Evolutionary conservation across 2,888 invertebrate species (phyloP).

Genomic region (Dioctria rufipes): DNA sequence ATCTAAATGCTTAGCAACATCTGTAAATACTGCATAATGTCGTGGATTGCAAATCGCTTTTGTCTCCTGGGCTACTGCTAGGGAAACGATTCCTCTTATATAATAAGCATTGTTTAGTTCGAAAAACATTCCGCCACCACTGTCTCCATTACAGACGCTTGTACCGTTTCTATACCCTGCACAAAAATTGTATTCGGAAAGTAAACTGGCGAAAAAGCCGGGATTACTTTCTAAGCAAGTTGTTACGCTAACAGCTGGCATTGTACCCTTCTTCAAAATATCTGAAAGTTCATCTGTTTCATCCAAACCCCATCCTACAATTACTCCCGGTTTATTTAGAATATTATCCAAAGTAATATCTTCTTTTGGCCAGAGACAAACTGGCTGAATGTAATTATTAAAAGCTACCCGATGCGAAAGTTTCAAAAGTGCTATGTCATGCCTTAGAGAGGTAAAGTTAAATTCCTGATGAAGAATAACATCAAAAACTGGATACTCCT

Average conservation of each 20-base stretch:
- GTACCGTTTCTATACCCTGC: constrained; percentile 63
- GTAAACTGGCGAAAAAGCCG: constrained; percentile 55
- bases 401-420: constrained; percentile 65
- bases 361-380: constrained; percentile 67
- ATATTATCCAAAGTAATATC: constrained; percentile 55
- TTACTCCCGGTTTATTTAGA: constrained; percentile 59
- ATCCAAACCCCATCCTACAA: constrained; percentile 70
- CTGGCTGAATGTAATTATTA: constrained; percentile 69
- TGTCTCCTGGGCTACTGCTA: constrained; percentile 60
- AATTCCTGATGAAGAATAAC: constrained; percentile 52
- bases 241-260: constrained; percentile 66
- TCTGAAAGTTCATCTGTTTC: constrained; percentile 64
- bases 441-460: constrained; percentile 49
- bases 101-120: constrained; percentile 50
- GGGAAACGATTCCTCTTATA: constrained; percentile 60
- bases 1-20: constrained; percentile 66
- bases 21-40: constrained; percentile 72
- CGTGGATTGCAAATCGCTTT: constrained; percentile 70
- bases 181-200: constrained; percentile 57
- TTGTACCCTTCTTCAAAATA: constrained; percentile 64
- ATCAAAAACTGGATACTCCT: constrained; percentile 63
- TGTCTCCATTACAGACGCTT: constrained; percentile 74
- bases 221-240: constrained; percentile 63
- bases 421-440: constrained; percentile 69
- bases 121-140: constrained; percentile 72